Percentiles rank a stretch among this genome's conserved stretches.
These are phyloP conservation scores for Opisthocomus hoazin DNA, from an alignment of 2,113 vertebrate species.

Conservation along the genomic window DNA sequence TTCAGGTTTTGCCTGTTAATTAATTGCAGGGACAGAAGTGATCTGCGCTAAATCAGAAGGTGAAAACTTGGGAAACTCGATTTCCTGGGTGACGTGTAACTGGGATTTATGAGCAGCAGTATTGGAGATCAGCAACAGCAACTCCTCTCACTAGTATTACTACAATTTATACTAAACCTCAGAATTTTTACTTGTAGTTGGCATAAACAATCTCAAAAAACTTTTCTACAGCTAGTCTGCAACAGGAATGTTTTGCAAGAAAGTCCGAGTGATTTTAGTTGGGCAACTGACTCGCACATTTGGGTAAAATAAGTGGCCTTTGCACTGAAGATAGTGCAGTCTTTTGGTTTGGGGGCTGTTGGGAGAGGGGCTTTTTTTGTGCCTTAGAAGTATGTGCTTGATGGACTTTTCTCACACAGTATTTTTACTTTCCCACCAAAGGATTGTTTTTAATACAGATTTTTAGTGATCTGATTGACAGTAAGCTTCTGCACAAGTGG, in stretches of 20 bases:
- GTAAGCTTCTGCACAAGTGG: neutral
- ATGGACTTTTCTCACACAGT: neutral
- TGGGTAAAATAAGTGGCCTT: neutral
- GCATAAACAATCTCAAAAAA: neutral
- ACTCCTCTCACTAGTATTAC: neutral
- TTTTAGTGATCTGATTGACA: neutral
- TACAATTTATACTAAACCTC: neutral
- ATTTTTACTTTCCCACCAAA: neutral
- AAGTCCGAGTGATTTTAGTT: neutral
- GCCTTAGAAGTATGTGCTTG: neutral
- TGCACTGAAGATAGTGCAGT: fast-evolving
- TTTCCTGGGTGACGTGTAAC: neutral
- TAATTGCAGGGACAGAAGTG: neutral
- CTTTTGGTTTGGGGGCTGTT: neutral
- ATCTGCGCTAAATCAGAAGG: neutral
- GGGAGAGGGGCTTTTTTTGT: neutral
- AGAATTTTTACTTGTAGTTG: neutral
- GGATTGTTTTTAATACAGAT: neutral
- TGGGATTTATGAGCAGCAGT: fast-evolving
- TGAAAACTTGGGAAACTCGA: neutral
- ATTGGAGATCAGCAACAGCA: neutral
- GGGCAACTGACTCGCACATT: neutral
- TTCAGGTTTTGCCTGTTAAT: neutral
- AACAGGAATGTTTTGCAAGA: neutral
- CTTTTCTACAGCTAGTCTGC: neutral